phyloP scores from a whole-genome alignment of 30 jellyfish, hydroid and myxozoan species.

The Morbakka virulenta region DNA sequence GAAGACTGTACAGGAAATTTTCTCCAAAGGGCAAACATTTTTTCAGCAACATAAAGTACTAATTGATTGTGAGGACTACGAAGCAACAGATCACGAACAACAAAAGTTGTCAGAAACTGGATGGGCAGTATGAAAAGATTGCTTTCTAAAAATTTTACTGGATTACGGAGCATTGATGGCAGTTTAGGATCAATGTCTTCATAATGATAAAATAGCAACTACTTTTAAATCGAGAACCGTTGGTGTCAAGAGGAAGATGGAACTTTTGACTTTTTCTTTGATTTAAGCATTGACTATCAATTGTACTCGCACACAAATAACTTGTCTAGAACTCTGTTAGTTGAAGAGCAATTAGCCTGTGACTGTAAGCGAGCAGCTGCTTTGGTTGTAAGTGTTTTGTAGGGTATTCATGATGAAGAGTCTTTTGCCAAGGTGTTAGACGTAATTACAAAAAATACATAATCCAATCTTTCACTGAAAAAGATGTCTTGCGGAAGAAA shows the following conservation, averaged over 20 bases:
- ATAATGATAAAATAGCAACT: neutral
- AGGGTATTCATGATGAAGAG: neutral
- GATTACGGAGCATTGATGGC: neutral
- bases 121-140: neutral
- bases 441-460: neutral
- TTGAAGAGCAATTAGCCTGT: neutral
- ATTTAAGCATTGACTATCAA: neutral
- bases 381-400: neutral
- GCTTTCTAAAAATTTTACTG: neutral
- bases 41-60: neutral
- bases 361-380: neutral
- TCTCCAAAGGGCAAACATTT: neutral
- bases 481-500: neutral
- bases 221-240: neutral
- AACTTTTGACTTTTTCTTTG: neutral
- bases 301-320: neutral
- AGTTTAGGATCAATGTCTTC: neutral
- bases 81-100: neutral
- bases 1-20: neutral
- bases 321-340: neutral
- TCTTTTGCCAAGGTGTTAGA: neutral
- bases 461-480: neutral
- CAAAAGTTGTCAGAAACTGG: neutral
- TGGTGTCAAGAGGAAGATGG: neutral
- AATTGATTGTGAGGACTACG: neutral